Evolutionary conservation across 92 coral and sea anemone genomes (phyloP).

Genomic region (Bergia puertoricense): DNA sequence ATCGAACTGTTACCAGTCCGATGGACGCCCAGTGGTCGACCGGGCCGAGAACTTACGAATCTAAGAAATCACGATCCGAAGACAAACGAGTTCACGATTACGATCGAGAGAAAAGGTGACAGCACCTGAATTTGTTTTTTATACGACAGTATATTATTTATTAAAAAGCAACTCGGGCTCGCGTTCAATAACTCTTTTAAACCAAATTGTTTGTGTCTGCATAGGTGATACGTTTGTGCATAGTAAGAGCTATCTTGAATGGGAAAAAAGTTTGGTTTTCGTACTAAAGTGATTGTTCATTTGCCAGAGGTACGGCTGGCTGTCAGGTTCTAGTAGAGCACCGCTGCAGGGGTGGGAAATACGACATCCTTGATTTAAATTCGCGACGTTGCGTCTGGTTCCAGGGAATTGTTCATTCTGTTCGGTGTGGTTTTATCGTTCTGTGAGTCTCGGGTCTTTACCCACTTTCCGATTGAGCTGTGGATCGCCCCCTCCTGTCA

Average conservation of each 20-base stretch:
- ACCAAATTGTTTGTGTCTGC: background rate
- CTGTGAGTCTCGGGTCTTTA: background rate
- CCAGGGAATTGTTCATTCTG: background rate
- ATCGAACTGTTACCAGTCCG: slow-evolving; percentile 28
- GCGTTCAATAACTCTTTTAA: background rate
- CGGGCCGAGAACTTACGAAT: slow-evolving; percentile 51
- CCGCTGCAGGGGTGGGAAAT: too few species aligned
- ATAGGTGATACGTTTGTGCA: background rate
- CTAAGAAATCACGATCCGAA: slow-evolving; percentile 65
- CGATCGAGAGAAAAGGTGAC: slow-evolving; percentile 81
- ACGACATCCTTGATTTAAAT: too few species aligned
- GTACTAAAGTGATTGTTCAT: too few species aligned
- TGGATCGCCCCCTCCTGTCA: background rate
- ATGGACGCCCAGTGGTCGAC: slow-evolving; percentile 41
- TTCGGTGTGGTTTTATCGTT: too few species aligned
- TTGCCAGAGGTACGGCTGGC: too few species aligned
- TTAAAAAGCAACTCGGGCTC: background rate
- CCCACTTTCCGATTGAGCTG: background rate
- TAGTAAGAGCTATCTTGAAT: background rate
- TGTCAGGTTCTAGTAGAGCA: too few species aligned
- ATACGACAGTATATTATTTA: slow-evolving; percentile 9
- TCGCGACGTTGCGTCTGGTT: too few species aligned
- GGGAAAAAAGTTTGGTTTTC: background rate
- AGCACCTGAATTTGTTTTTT: slow-evolving; percentile 7
- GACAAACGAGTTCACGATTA: slow-evolving; percentile 63